phyloP scores from a whole-genome alignment of 2,888 invertebrate genomes.

The Cataglyphis rosenhaueri region DNA sequence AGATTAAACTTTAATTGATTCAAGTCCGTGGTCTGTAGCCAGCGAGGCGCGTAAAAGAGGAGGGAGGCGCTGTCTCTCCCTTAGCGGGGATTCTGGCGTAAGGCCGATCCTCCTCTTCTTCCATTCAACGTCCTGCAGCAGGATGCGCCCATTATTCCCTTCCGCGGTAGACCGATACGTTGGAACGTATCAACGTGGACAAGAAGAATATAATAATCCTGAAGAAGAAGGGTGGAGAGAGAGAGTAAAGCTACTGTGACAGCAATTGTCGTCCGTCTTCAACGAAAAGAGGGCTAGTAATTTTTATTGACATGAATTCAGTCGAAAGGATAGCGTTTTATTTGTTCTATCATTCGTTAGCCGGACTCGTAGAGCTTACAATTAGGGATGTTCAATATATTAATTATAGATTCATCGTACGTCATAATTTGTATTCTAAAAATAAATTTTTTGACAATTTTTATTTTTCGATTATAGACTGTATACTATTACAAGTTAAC shows the following conservation, averaged over 20 bases:
- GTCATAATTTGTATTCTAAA: background rate
- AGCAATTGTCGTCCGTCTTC: slow-evolving; percentile 54
- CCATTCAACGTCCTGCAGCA: slow-evolving; percentile 74
- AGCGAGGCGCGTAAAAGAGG: slow-evolving; percentile 82
- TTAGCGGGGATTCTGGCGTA: slow-evolving; percentile 64
- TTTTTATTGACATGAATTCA: slow-evolving; percentile 64
- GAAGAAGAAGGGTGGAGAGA: slow-evolving; percentile 48
- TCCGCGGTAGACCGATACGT: slow-evolving; percentile 75
- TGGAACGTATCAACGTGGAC: slow-evolving; percentile 68
- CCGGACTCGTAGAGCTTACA: no score
- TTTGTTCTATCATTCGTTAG: slow-evolving; percentile 27
- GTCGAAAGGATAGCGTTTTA: slow-evolving; percentile 11
- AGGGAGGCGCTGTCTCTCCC: slow-evolving; percentile 77
- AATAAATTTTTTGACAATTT: background rate
- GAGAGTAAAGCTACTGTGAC: slow-evolving; percentile 18
- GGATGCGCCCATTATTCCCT: slow-evolving; percentile 81
- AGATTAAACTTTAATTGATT: slow-evolving; percentile 89
- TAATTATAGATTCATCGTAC: background rate
- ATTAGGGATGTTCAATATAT: background rate
- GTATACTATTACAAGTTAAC: background rate
- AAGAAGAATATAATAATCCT: slow-evolving; percentile 71
- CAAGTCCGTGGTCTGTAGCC: slow-evolving; percentile 84
- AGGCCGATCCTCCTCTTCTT: slow-evolving; percentile 73
- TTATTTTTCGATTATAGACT: background rate
- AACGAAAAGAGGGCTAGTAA: slow-evolving; percentile 56